Evolutionary conservation across 2,797 vertebrate genomes (phyloP).

Genomic region (Protonibea diacanthus): DNA sequence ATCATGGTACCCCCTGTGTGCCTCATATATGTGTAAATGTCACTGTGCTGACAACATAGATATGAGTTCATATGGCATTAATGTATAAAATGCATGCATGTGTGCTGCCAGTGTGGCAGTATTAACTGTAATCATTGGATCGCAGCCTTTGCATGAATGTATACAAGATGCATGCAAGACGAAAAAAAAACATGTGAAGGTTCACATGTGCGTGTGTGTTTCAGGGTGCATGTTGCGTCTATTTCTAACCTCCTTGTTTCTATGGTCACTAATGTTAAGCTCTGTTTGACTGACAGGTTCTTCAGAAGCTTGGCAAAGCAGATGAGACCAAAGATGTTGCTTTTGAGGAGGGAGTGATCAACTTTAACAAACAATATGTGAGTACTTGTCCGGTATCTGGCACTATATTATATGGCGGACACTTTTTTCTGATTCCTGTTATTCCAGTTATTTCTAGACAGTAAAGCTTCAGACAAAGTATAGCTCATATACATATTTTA

Average conservation of each 20-base stretch:
- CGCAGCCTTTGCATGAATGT: background rate
- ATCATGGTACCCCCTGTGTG: background rate
- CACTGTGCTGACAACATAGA: background rate
- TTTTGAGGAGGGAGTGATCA: constrained; percentile 97
- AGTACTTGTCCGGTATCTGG: constrained; percentile 14
- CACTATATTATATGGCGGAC: background rate
- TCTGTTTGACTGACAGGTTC: constrained; percentile 85
- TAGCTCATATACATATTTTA: background rate
- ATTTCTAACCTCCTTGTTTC: too few species aligned
- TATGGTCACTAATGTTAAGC: background rate
- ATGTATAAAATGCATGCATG: background rate
- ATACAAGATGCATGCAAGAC: too few species aligned
- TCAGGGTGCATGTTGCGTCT: background rate
- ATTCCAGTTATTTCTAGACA: background rate
- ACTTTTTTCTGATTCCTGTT: background rate
- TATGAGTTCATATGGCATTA: background rate
- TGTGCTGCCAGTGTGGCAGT: background rate
- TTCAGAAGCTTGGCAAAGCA: constrained; percentile 98
- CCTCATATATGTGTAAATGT: background rate
- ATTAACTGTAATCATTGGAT: background rate
- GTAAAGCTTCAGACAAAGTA: background rate
- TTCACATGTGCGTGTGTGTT: background rate
- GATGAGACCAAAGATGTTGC: constrained; percentile 98
- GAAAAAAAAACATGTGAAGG: too few species aligned
- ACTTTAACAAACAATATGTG: constrained; percentile 99